Evolutionary conservation across 2,113 vertebrate genomes (phyloP), one percentile per base, ranked within the genome.

Genomic region (Recurvirostra avosetta): DNA sequence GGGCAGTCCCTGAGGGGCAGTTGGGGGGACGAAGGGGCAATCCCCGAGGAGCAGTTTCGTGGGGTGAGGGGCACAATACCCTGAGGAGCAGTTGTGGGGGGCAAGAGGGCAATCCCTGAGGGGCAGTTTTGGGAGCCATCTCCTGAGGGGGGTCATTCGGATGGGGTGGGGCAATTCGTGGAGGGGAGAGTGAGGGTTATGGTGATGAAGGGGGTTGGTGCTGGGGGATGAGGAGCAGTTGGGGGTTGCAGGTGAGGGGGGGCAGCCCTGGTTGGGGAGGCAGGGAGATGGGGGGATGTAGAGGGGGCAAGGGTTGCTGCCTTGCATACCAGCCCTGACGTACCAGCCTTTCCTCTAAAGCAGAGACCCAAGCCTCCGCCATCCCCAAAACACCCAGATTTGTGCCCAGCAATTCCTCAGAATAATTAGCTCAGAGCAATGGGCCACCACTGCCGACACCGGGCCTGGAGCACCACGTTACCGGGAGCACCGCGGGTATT

Each of bases 371-470:
- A 47, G 36, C 45, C 41, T 72, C 25, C 1, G 2, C 29, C 15
- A 4, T 23, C 32, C 36, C 43, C 36, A 47, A 5, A 26, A 5
- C 30, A 4, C 15, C 17, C 36, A 34, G 49, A 18, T 88, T 25
- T 45, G 34, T 65, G 62, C 26, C 63, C 62, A 40, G 67, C 12
- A 52, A 4, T 43, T 72, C 58, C 40, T 66, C 47, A 10, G 45
- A 23, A 8, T n/a, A 29, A 73, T 25, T 6, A 45, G 17, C 58
- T 45, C 0, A 0, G 49, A 41, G 47, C 26, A 18, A 50, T 1
- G 4, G 53, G 23, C 56, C 6, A 3, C 40, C 1, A 4, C 29
- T 43, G 32, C 52, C 41, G 52, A 11, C 29, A 16, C 53, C 1
- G 3, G 19, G 56, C 61, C 55, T 70, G 70, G 45, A 53, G 74